Conservation (phyloP, 1,140 invertebrate genomes). For the Lordiphosa stackelbergi region DNA sequence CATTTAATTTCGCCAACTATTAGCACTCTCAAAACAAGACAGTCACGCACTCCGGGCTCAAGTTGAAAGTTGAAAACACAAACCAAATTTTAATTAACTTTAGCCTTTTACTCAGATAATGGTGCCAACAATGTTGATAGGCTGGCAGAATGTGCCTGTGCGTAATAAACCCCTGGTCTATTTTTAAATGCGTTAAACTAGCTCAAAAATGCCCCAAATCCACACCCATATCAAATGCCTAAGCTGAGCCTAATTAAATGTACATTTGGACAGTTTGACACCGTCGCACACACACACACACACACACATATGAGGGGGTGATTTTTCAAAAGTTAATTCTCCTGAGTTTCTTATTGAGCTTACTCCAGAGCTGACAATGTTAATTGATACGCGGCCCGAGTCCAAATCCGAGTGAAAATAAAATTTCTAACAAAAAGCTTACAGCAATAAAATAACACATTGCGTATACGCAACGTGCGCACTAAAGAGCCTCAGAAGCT, state of each 20-base stretch:
- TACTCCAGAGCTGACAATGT: constrained; percentile 49
- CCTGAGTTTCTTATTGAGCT: constrained; percentile 24
- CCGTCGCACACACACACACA: constrained; percentile 1
- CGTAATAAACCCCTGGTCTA: constrained; percentile 2
- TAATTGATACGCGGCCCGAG: constrained; percentile 59
- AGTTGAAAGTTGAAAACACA: constrained; percentile 58
- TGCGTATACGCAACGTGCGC: constrained; percentile 56
- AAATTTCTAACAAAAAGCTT: constrained; percentile 35
- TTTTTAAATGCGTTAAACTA: constrained; percentile 16
- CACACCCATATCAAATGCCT: constrained; percentile 45
- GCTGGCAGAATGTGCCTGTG: not conserved
- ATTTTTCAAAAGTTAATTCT: constrained; percentile 19
- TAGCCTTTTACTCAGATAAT: constrained; percentile 13
- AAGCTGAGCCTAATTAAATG: constrained; percentile 57
- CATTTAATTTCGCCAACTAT: constrained; percentile 6
- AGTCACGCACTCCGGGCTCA: constrained; percentile 42
- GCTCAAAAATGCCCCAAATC: constrained; percentile 35
- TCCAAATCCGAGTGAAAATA: constrained; percentile 30
- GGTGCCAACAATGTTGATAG: constrained; percentile 4
- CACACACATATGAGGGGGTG: not conserved
- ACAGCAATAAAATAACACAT: constrained; percentile 39
- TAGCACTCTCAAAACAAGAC: constrained; percentile 5
- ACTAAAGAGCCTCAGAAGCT: constrained; percentile 8
- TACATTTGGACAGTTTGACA: constrained; percentile 51
- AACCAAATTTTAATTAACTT: constrained; percentile 71